Base-by-base conservation (phyloP, 1,140 invertebrate species). In the Scaptomyza hsui region DNA sequence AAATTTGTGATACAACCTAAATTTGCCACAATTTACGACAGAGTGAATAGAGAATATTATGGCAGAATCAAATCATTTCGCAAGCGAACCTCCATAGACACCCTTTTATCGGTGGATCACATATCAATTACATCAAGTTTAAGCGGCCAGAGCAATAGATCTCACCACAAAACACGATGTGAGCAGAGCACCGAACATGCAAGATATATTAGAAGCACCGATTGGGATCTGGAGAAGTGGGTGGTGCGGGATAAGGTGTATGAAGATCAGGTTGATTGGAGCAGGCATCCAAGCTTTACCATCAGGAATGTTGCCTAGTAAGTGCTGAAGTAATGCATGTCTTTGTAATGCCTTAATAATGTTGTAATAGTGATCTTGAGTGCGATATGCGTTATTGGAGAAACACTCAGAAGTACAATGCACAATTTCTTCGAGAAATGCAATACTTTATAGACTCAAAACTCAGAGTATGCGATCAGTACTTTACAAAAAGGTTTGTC, bases 201-300 rank as follows among this genome's bases (percentile, higher is more conserved):
- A 3, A 16, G 5, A 1, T n/a, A 29, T n/a, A 9, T 10, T 9
- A 16, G 1, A 12, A 45, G 4, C 18, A 7, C n/a, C 13, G 3
- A 15, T 0, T 44, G 4, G 7, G 44, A 60, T 24, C 4, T 19
- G 10, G 52, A 63, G 4, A 1, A 16, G 1, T 71, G 55, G 59
- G 51, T 45, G 9, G 1, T 19, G 0, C 1, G 1, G n/a, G 4
- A 2, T 29, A 41, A 4, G 3, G 0, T 1, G 1, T 68, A 39
- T n/a, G 6, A 16, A 0, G 80, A 86, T 15, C 1, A 45, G 0
- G 52, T 19, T 4, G 76, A 86, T 16, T 0, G 76, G 6, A 85
- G 80, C 13, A 9, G 7, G 1, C 69, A 85, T 35, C 80, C 80
- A 13, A 86, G 68, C 26, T 85, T 68, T 15, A 57, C 56, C 0